Base-by-base conservation (phyloP, 1,140 invertebrate genomes). In the Drosophila ananassae region DNA sequence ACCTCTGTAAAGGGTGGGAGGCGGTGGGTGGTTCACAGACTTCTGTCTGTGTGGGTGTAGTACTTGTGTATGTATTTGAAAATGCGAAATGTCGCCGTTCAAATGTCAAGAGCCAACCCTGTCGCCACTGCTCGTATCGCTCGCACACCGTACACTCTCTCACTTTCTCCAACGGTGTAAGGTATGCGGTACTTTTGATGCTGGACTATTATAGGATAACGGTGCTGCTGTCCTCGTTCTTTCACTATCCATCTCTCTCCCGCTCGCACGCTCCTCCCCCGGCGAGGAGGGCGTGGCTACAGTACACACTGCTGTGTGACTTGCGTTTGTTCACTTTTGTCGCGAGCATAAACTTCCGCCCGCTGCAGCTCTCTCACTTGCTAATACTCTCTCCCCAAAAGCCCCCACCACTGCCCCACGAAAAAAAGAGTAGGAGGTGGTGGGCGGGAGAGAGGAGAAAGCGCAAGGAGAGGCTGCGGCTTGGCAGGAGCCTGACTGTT, bases 21-120 rank as follows among this genome's bases (percentile, higher is more conserved):
- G 57, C 34, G 57, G 57, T 52, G 57, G 47, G 47, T 52, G 28
- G 60, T 13, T 9, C 32, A 28, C 24, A 13, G 46, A 51, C 57
- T 8, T 17, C 17, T 57, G 30, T 50, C 12, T 52, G 79, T 62
- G 51, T 72, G 56, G 51, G 41, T 44, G 41, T 44, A 21, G 41
- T 44, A 21, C 8, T 0, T 44, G 13, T 44, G 41, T 44, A 8
- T 44, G 41, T 44, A 21, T 44, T 13, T 44, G 41, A 21, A 21
- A 74, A 77, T 73, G 75, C 77, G 82, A 87, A 80, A 87, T 87
- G 82, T 87, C 82, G 82, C 78, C 82, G 82, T 87, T 87, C 84
- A 89, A 89, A 89, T 79, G 83, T 89, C 83, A 89, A 89, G 83
- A 89, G 83, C 83, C 83, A 89, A 89, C 83, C 79, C 83, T 68